Conservation (phyloP, 2,113 vertebrate genomes). For the Ploceus nigricollis region DNA sequence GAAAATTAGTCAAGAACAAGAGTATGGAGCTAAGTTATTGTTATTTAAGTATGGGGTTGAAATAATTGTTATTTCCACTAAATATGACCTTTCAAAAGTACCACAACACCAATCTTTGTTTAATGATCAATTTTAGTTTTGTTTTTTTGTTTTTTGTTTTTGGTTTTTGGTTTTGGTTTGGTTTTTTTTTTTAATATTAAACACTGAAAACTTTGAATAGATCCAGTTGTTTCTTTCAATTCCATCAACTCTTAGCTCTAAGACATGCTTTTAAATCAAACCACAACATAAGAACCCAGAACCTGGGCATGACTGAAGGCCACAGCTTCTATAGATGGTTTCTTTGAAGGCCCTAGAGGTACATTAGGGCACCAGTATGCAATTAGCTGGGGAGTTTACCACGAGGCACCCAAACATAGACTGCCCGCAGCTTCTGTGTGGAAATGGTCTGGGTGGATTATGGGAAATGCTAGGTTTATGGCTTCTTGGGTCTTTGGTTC, state of each 20-base stretch:
- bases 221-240: neutral
- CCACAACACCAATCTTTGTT: neutral
- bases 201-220: neutral
- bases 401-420: neutral
- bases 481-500: neutral
- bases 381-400: neutral
- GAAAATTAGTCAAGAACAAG: neutral
- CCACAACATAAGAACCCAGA: neutral
- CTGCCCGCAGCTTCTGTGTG: neutral
- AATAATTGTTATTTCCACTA: neutral
- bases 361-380: neutral
- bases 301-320: neutral
- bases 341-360: neutral
- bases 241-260: neutral
- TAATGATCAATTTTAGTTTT: neutral
- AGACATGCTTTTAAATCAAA: neutral
- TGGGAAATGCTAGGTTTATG: neutral
- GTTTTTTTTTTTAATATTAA: neutral
- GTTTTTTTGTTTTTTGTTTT: neutral
- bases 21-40: neutral
- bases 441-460: neutral
- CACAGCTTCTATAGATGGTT: neutral
- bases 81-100: neutral
- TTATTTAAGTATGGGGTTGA: accelerated
- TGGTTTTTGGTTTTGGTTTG: no score